These are phyloP conservation scores for Hypotaenidia okinawae DNA, from an alignment of 2,797 vertebrate genomes.

Conservation along the genomic window DNA sequence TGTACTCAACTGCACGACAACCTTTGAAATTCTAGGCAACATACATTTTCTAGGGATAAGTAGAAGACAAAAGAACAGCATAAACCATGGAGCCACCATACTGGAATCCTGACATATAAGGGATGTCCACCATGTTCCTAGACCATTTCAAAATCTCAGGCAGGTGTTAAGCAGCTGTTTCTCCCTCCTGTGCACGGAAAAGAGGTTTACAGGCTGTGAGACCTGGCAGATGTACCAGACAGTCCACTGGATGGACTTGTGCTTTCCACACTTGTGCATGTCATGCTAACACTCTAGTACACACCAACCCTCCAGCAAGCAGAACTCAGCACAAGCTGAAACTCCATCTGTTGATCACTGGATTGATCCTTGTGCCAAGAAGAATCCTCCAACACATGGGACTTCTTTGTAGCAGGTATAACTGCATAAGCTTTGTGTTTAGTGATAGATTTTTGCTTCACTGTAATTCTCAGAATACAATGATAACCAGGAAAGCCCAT, in stretches of 20 bases:
- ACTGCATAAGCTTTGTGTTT: not conserved
- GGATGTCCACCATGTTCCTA: not conserved
- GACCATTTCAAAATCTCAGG: not conserved
- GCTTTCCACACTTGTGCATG: not conserved
- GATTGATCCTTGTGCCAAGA: not conserved
- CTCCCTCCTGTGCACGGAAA: not conserved
- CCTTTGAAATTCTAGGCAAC: not conserved
- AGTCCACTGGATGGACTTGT: not conserved
- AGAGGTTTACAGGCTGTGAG: not conserved
- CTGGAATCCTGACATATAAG: not conserved
- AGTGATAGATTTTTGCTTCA: not conserved
- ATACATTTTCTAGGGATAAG: not conserved
- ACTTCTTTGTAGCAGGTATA: not conserved
- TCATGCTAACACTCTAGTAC: not conserved
- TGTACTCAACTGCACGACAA: not conserved
- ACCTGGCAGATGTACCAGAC: not conserved
- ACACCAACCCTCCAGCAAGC: not conserved
- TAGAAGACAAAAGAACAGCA: not conserved
- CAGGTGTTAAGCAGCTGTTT: not conserved
- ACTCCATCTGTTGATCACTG: not conserved
- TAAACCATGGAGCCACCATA: not conserved
- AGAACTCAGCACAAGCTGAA: not conserved
- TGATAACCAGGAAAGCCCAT: not conserved
- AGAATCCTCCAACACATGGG: not conserved
- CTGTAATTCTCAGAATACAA: not conserved